These are phyloP conservation scores for Leptoteleia sp. DNA, from an alignment of 1,140 invertebrate genomes.

Conservation along the genomic window DNA sequence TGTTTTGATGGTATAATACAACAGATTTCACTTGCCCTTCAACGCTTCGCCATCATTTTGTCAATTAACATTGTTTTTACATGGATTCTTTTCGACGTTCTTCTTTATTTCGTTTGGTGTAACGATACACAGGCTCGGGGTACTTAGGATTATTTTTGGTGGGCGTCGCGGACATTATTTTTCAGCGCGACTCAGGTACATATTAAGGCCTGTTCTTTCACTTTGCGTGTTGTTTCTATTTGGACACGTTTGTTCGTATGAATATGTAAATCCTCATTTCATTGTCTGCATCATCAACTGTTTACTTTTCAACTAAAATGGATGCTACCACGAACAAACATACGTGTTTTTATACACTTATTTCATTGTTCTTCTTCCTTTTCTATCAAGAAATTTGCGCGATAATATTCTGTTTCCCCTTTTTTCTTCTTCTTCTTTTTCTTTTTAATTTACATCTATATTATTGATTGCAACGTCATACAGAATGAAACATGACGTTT, in stretches of 20 bases:
- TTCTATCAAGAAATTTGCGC: constrained; percentile 31
- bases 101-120: constrained; percentile 21
- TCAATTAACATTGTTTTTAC: constrained; percentile 2
- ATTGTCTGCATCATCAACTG: constrained; percentile 35
- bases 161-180: constrained; percentile 69
- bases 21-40: background rate
- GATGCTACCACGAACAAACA: constrained; percentile 44
- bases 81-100: constrained; percentile 3
- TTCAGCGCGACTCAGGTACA: constrained; percentile 78
- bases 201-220: constrained; percentile 77
- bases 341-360: background rate
- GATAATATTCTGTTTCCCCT: constrained; percentile 9
- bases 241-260: constrained; percentile 36
- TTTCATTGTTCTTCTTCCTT: constrained; percentile 5
- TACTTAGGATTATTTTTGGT: constrained; percentile 71
- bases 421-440: constrained; percentile 3
- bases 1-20: background rate
- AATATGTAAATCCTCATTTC: constrained; percentile 70
- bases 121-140: constrained; percentile 53
- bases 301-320: constrained; percentile 66
- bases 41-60: constrained; percentile 15
- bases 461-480: constrained; percentile 20
- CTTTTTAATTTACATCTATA: constrained; percentile 16
- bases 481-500: background rate
- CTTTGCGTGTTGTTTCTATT: constrained; percentile 23